Base-by-base conservation (phyloP, 2,113 vertebrate genomes). In the Thermophis baileyi region DNA sequence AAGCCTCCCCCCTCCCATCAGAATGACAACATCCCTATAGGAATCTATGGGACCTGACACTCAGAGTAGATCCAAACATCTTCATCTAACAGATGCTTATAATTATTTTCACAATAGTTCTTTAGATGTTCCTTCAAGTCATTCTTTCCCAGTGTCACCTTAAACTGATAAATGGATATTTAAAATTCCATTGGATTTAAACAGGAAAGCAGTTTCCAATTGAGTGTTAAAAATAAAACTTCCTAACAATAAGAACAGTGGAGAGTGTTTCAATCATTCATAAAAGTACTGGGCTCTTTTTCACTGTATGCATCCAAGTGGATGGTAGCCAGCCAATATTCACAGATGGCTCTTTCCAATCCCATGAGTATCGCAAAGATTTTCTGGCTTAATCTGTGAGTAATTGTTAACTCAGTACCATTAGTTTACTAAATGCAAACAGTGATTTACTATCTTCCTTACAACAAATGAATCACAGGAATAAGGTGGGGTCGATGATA, bases 381-480 rank as follows among this genome's bases (percentile, higher is more conserved):
- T 8, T 81, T 35, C n/a, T 81, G 16, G 69, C n/a, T 40, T 89
- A 24, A 44, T 89, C 22, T 89, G 18, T 88, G 87, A 35, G n/a
- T 35, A 89, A 89, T 30, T 40, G 14, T 35, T 90, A 53, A 81
- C n/a, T 20, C 69, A 91, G 53, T 81, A 25, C 16, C 1, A 0
- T 49, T 51, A 93, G n/a, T 89, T 55, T 27, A 69, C 9, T 69
- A 22, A 94, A 93, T 27, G 49, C 91, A 10, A 25, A 85, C 11
- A 30, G 57, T 93, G 91, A 91, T 94, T 94, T 94, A 60, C 40
- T 91, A 55, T 92, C 54, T 93, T 46, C 86, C 90, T 86, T 88
- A 87, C 89, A 91, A 53, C 74, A 49, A 47, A 94, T 94, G 89
- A 94, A 94, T 94, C 91, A 92, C 18, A 89, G 88, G 47, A 91